Evolutionary conservation across 2,888 invertebrate species (phyloP).

Genomic region (Frankliniella intonsa): DNA sequence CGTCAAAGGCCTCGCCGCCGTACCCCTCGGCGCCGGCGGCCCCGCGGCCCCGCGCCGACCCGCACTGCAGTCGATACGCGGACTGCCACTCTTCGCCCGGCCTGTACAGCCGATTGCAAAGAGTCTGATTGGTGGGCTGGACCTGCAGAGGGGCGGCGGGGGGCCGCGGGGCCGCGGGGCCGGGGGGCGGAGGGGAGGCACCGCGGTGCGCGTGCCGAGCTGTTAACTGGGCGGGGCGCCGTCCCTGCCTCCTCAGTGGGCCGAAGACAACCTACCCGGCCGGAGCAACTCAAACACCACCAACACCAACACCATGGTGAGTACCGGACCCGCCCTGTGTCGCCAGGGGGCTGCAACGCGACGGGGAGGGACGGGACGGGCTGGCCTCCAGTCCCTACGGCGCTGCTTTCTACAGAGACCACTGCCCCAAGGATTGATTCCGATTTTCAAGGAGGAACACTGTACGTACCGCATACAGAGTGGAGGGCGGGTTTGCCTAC

Average conservation of each 20-base stretch:
- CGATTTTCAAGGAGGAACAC: too few species aligned
- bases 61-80: too few species aligned
- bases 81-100: not conserved
- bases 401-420: too few species aligned
- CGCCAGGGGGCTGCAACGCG: too few species aligned
- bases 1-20: not conserved
- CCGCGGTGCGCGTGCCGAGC: not conserved
- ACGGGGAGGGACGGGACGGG: too few species aligned
- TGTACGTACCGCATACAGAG: too few species aligned
- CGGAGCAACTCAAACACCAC: constrained; percentile 12
- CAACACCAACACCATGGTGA: constrained; percentile 21
- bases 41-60: not conserved
- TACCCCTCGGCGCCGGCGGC: not conserved
- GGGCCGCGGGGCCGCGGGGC: too few species aligned
- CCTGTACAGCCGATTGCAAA: not conserved
- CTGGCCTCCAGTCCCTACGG: too few species aligned
- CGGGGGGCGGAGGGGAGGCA: too few species aligned
- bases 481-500: too few species aligned
- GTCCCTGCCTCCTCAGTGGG: not conserved
- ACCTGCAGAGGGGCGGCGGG: not conserved
- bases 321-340: not conserved
- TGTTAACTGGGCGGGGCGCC: not conserved
- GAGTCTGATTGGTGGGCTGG: not conserved
- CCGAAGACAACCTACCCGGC: constrained; percentile 12
- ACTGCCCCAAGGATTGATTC: too few species aligned